Base-by-base conservation (phyloP, 1,140 invertebrate species). In the Drosophila cardini region DNA sequence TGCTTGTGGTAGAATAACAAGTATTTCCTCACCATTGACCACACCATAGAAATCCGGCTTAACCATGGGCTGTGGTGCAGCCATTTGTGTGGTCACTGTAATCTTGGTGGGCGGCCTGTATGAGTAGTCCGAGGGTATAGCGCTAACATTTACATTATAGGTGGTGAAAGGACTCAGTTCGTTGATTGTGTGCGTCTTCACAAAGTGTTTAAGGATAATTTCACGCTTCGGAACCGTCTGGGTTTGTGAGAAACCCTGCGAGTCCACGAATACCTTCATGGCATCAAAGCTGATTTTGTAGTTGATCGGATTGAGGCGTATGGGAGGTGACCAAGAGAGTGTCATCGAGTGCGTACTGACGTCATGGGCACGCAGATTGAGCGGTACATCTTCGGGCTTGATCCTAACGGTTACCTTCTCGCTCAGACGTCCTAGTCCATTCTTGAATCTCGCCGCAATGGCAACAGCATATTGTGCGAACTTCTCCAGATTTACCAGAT, bases 51-150 rank as follows among this genome's bases (percentile, higher is more conserved):
- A 97, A 85, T 98, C 97, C 0, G 98, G 98, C 87, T 97, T 96
- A 0, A 98, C 97, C 96, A 99, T 98, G 0, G 97, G 96, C 80
- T 98, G 97, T 0, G 98, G 98, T 0, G 98, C 98, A 0, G 97
- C 98, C 97, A 98, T 98, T 93, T 98, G 97, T 0, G 97, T 98
- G 0, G 97, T 98, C 0, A 98, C 97, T 0, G 96, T 98, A n/a
- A 98, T 98, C 92, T 97, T 97, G 0, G 97, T 97, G 0, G 97
- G 97, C 15, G 98, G 97, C 78, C 96, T 94, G 89, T 98, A 98
- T 0, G 95, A 95, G 57, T 95, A 94, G 83, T 98, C 97, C 30
- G 95, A 94, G 0, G 97, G 97, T 40, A 98, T 95, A 30, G 97
- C 97, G 90, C 96, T 98, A 5, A 98, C 97, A 90, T 98, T 98